Percentiles rank a stretch among this genome's conserved stretches.
Evolutionary conservation across 2,113 vertebrate species (phyloP).

Genomic region (Dasypus novemcinctus): DNA sequence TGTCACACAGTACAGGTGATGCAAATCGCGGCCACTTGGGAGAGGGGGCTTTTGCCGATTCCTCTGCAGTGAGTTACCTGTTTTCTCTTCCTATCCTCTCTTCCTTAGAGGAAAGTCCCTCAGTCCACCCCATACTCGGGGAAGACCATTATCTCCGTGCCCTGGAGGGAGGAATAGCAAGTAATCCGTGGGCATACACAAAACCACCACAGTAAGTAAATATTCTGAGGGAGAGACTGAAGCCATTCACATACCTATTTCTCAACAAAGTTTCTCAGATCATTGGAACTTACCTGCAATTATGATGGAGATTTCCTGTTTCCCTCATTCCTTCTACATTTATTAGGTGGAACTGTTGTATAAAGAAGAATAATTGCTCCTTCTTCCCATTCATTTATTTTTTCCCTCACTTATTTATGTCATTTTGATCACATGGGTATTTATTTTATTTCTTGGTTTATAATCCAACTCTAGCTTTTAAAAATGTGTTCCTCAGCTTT

Average conservation of each 20-base stretch:
- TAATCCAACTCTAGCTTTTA: background rate
- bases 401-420: background rate
- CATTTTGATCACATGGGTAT: background rate
- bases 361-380: background rate
- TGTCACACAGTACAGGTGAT: background rate
- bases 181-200: background rate
- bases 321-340: background rate
- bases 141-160: background rate
- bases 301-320: background rate
- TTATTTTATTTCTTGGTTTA: background rate
- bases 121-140: too few species aligned
- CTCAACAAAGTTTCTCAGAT: background rate
- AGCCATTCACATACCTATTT: background rate
- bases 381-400: background rate
- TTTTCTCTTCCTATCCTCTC: accelerated
- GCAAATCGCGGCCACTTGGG: background rate
- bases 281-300: background rate
- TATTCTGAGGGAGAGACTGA: background rate
- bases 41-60: too few species aligned
- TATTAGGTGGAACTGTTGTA: background rate
- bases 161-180: background rate
- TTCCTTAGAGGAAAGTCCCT: background rate
- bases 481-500: background rate
- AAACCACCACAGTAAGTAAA: background rate
- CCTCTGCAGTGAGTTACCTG: background rate